Evolutionary conservation across 2,113 vertebrate genomes (phyloP), one percentile per base, ranked within the genome.

Genomic region (Saguinus imperator): DNA sequence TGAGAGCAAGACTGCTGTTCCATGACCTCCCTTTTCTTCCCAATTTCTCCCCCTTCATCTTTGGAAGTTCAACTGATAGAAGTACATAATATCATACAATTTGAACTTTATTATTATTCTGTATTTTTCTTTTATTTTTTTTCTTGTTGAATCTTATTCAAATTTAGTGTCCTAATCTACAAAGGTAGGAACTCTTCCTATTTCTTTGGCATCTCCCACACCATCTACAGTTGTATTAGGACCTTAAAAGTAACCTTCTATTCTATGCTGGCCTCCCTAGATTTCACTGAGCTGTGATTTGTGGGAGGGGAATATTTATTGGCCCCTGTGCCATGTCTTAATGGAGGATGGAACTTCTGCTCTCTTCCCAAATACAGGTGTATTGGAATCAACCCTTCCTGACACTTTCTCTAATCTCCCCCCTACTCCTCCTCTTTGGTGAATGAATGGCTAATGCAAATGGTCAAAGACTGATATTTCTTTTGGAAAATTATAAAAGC

Each of bases 101-200:
- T 94, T 85, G 73, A 89, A 86, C 58, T 87, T 89, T 83, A 89
- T 79, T 92, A n/a, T 76, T 93, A 73, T 88, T 57, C 57, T n/a
- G 8, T 82, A 82, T 76, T 81, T 84, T 58, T 88, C 21, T 66
- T 45, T 75, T 35, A 0, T 66, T 43, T 43, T 90, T 83, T 94
- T 80, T 83, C 89, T 85, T 40, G 3, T 76, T 82, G 52, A 80
- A 20, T 43, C 35, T 93, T 81, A 73, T 29, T 8, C 5, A 43
- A 50, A 23, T 75, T 88, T 92, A 35, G 20, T 88, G 17, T 21
- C 40, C 8, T 68, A 16, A n/a, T 50, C 14, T 84, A 64, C 72
- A 87, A 76, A 89, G 7, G 8, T 48, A 89, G 6, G 43, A 45
- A 61, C 5, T 48, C 13, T 43, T 73, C 64, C 27, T 81, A 55